These are phyloP conservation scores for Platynereis dumerilii DNA, from an alignment of 2,888 invertebrate species.

Conservation along the genomic window DNA sequence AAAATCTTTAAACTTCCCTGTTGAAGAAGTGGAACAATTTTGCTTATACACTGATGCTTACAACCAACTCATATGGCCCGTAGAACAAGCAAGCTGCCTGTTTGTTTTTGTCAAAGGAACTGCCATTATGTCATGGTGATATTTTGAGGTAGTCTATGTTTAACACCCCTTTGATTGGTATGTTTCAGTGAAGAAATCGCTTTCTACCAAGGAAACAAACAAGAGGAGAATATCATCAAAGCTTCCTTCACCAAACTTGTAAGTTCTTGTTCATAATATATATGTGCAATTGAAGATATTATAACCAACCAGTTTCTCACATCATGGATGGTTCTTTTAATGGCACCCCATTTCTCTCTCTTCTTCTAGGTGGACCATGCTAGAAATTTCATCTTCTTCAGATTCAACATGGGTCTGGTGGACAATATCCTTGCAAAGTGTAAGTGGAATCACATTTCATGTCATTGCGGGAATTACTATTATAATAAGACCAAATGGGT, in stretches of 20 bases:
- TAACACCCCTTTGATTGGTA: too few relatives aligned
- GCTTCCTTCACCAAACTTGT: constrained; percentile 87
- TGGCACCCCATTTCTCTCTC: too few relatives aligned
- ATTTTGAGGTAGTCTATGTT: too few relatives aligned
- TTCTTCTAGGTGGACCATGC: constrained; percentile 76
- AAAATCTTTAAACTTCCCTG: neutral
- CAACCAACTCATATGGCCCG: too few relatives aligned
- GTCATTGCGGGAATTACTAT: too few relatives aligned
- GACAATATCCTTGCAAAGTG: constrained; percentile 98
- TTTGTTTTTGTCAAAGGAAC: too few relatives aligned
- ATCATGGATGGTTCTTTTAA: too few relatives aligned
- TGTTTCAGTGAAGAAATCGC: constrained; percentile 81
- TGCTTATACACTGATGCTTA: too few relatives aligned
- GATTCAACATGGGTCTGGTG: constrained; percentile 88
- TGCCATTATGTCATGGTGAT: constrained; percentile 4
- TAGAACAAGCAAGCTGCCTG: too few relatives aligned
- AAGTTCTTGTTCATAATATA: constrained; percentile 39
- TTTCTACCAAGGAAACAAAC: constrained; percentile 71
- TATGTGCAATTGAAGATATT: neutral
- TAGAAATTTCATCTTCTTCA: constrained; percentile 84
- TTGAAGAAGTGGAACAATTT: too few relatives aligned
- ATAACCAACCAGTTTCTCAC: too few relatives aligned
- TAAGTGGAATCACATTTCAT: constrained; percentile 64
- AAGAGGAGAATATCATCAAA: constrained; percentile 86
- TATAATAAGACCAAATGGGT: too few relatives aligned